phyloP scores from a whole-genome alignment of 30 jellyfish, hydroid and myxozoan species.

The Pseudorhiza aurosa region DNA sequence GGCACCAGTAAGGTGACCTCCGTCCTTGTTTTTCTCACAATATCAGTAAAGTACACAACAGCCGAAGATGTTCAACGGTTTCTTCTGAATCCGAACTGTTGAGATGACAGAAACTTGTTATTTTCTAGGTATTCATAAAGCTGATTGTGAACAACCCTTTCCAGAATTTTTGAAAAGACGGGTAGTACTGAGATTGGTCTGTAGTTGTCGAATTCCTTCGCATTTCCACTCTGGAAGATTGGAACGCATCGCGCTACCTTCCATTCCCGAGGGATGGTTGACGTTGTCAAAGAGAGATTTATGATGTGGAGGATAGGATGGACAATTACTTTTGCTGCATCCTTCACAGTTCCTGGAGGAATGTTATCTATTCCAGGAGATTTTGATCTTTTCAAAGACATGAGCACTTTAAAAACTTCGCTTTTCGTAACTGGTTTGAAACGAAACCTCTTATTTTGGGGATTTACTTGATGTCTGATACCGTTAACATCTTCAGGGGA shows the following conservation, averaged over 20 bases:
- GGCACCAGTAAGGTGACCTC: conserved; percentile 60
- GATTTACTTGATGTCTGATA: conserved; percentile 34
- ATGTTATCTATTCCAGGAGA: conserved; percentile 57
- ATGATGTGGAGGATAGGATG: conserved; percentile 66
- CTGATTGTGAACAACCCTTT: conserved; percentile 64
- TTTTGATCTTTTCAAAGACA: conserved; percentile 56
- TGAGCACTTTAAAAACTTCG: conserved; percentile 57
- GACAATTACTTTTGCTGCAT: conserved; percentile 52
- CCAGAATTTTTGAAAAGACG: conserved; percentile 54
- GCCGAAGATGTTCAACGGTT: conserved; percentile 59
- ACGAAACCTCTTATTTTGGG: conserved; percentile 45
- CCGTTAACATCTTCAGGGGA: conserved; percentile 36
- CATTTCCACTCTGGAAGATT: conserved; percentile 59
- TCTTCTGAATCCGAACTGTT: conserved; percentile 67
- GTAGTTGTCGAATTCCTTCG: conserved; percentile 64
- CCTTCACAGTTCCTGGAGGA: conserved; percentile 65
- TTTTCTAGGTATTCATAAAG: conserved; percentile 41
- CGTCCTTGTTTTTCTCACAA: conserved; percentile 64
- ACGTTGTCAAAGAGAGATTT: conserved; percentile 56
- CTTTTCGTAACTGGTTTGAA: conserved; percentile 48
- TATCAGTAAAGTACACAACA: conserved; percentile 58
- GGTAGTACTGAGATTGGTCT: too few relatives aligned
- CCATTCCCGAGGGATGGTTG: conserved; percentile 65
- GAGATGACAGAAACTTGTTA: conserved; percentile 57
- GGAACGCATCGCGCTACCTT: conserved; percentile 70